Conservation (phyloP, 2,113 vertebrate genomes). For the Rhagologus leucostigma region DNA sequence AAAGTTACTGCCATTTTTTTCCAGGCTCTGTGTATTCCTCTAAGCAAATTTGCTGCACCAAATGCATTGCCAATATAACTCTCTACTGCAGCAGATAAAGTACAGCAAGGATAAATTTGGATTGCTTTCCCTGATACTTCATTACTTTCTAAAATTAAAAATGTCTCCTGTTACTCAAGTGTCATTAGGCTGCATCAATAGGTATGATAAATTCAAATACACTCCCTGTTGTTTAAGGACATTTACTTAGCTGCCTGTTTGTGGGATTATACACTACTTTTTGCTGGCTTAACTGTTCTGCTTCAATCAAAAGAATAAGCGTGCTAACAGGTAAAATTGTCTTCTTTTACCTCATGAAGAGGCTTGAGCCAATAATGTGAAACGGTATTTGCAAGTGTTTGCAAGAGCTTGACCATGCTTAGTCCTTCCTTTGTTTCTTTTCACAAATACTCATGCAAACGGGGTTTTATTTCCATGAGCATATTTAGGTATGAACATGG, state of each 20-base stretch:
- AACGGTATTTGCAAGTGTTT: background rate
- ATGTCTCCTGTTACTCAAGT: constrained; percentile 20
- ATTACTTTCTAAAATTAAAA: constrained; percentile 34
- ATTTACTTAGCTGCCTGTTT: background rate
- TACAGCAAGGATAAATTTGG: background rate
- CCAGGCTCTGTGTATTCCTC: background rate
- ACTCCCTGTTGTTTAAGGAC: background rate
- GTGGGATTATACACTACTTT: background rate
- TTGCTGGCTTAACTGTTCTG: background rate
- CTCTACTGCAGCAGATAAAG: background rate
- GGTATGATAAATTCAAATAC: constrained; percentile 24
- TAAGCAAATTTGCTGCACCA: background rate
- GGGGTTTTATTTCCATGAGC: background rate
- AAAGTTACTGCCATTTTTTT: constrained; percentile 21
- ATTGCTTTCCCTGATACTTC: constrained; percentile 24
- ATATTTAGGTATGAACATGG: background rate
- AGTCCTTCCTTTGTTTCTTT: constrained; percentile 10
- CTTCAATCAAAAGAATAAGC: background rate
- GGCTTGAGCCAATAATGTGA: background rate
- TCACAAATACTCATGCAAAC: background rate
- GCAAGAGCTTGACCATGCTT: background rate
- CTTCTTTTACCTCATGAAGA: background rate
- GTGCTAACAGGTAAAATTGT: background rate
- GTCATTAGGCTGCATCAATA: background rate
- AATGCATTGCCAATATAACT: background rate